These are phyloP conservation scores for Hedya salicella DNA, from an alignment of 2,888 invertebrate genomes.

Conservation along the genomic window DNA sequence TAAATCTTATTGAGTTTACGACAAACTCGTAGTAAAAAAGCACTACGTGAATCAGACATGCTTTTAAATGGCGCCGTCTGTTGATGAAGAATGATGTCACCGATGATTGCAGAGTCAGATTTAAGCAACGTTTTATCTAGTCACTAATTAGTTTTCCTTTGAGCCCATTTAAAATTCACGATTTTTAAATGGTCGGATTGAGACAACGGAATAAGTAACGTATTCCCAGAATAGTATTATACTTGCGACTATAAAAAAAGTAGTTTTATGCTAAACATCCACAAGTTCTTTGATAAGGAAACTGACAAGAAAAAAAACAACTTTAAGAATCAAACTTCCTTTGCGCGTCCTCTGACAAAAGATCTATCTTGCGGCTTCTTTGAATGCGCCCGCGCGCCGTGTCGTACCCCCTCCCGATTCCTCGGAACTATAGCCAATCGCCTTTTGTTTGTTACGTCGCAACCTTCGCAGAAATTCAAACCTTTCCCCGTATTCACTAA, in stretches of 20 bases:
- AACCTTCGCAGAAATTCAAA: slow-evolving; percentile 61
- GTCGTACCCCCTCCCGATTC: slow-evolving; percentile 56
- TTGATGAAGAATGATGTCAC: slow-evolving; percentile 36
- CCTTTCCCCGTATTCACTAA: neutral
- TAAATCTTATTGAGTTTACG: neutral
- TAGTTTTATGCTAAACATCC: neutral
- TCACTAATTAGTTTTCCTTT: neutral
- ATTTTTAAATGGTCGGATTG: neutral
- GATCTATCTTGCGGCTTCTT: slow-evolving; percentile 75
- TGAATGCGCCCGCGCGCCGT: slow-evolving; percentile 73
- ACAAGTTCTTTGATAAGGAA: slow-evolving; percentile 1
- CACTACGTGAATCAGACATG: slow-evolving; percentile 25
- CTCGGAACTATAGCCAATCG: slow-evolving; percentile 64
- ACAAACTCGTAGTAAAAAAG: neutral
- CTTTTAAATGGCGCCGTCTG: slow-evolving; percentile 17
- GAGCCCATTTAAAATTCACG: neutral
- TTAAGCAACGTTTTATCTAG: slow-evolving; percentile 4
- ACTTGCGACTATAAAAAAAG: too few species aligned
- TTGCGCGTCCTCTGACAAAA: slow-evolving; percentile 64
- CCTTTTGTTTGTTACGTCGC: slow-evolving; percentile 76
- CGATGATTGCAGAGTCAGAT: slow-evolving; percentile 14
- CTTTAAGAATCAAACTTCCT: slow-evolving; percentile 60
- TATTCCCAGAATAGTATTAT: too few species aligned
- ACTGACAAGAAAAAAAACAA: slow-evolving; percentile 20
- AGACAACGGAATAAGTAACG: neutral